phyloP scores from a whole-genome alignment of 2,113 vertebrate genomes.

The Tragelaphus imberbis region DNA sequence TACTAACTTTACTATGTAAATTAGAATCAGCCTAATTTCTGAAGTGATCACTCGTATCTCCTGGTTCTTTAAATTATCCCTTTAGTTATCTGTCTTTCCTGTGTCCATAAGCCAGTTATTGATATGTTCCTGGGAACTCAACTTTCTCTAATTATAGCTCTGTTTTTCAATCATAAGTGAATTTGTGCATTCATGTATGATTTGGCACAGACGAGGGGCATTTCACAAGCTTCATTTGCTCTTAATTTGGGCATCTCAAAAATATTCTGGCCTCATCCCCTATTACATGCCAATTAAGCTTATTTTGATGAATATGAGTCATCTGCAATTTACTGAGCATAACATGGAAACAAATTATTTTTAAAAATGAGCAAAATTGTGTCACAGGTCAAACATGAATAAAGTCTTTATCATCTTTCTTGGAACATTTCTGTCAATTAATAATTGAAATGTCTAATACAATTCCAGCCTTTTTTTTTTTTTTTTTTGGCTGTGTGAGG shows the following conservation, averaged over 20 bases:
- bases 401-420: slow-evolving; percentile 65
- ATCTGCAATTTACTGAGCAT: slow-evolving; percentile 67
- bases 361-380: slow-evolving; percentile 59
- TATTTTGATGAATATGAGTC: slow-evolving; percentile 71
- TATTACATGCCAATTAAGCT: slow-evolving; percentile 73
- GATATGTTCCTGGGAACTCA: not conserved
- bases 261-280: slow-evolving; percentile 55
- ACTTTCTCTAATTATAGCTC: slow-evolving; percentile 22
- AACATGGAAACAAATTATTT: slow-evolving; percentile 59
- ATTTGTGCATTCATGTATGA: slow-evolving; percentile 32
- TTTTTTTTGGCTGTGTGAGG: not conserved
- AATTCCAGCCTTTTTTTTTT: not conserved
- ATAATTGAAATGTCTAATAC: slow-evolving; percentile 57
- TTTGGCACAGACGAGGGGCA: not conserved
- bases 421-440: slow-evolving; percentile 46
- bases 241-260: slow-evolving; percentile 62
- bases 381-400: slow-evolving; percentile 62
- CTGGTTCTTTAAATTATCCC: not conserved
- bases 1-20: not conserved
- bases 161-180: slow-evolving; percentile 43
- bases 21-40: not conserved
- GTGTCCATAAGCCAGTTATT: slow-evolving; percentile 4
- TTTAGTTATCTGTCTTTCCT: not conserved
- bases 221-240: slow-evolving; percentile 53
- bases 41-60: not conserved